Conservation (phyloP, 2,797 vertebrate species). For the Enteromius thamalakanensis region DNA sequence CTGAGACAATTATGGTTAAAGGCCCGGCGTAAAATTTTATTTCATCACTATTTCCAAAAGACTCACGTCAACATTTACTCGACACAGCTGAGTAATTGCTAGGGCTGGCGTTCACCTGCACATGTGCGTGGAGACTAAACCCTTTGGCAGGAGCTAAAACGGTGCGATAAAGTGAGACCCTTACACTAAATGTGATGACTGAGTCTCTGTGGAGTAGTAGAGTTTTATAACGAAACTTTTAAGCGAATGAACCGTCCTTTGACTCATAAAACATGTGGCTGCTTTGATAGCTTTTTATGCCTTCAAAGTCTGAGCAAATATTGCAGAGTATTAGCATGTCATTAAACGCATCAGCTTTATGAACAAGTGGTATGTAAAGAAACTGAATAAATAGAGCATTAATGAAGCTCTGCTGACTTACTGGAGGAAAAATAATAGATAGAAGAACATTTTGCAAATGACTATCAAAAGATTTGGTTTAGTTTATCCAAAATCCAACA, state of each 20-base stretch:
- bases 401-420: background rate
- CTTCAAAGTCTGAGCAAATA: background rate
- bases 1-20: constrained; percentile 29
- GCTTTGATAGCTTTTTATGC: constrained; percentile 2
- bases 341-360: background rate
- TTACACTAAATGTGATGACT: constrained; percentile 28
- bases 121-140: background rate
- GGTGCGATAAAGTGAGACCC: background rate
- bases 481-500: background rate
- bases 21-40: constrained; percentile 30
- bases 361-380: background rate
- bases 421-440: background rate
- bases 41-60: constrained; percentile 32
- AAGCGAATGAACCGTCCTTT: background rate
- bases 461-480: background rate
- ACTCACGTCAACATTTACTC: constrained; percentile 21
- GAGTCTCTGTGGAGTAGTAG: constrained; percentile 13
- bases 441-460: background rate
- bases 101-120: constrained; percentile 1
- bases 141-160: constrained; percentile 6
- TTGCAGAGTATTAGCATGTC: background rate
- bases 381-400: background rate
- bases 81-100: constrained; percentile 26
- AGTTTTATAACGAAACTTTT: constrained; percentile 20
- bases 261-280: background rate